Conservation (phyloP, 2,888 invertebrate species). For the Caenorhabditis sp. region DNA sequence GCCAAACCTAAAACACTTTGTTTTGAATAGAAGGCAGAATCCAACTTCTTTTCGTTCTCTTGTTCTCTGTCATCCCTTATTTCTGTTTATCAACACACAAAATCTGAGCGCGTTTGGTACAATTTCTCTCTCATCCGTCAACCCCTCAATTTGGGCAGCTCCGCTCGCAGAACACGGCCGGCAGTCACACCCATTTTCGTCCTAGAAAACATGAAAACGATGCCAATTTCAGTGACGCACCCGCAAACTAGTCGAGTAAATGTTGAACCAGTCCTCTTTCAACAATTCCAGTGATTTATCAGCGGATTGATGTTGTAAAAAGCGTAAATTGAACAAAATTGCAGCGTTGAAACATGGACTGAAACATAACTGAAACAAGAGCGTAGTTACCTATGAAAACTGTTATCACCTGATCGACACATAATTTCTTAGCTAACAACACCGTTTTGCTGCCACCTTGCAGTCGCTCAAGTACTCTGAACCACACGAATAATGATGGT, state of each 20-base stretch:
- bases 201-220: too few relatives aligned
- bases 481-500: constrained; percentile 41
- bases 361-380: constrained; percentile 41
- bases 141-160: too few relatives aligned
- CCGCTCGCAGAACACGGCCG: too few relatives aligned
- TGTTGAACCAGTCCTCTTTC: constrained; percentile 48
- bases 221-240: constrained; percentile 18
- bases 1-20: constrained; percentile 83
- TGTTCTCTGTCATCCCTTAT: neutral
- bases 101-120: too few relatives aligned
- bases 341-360: constrained; percentile 47
- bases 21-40: too few relatives aligned
- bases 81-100: too few relatives aligned
- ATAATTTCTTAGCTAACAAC: constrained; percentile 23
- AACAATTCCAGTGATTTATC: constrained; percentile 37
- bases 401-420: constrained; percentile 53
- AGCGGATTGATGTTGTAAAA: constrained; percentile 39
- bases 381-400: too few relatives aligned
- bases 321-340: constrained; percentile 48
- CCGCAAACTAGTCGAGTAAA: constrained; percentile 39
- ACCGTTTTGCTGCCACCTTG: constrained; percentile 6
- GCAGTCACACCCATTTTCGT: too few relatives aligned
- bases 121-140: too few relatives aligned
- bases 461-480: constrained; percentile 27
- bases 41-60: neutral